Conservation (phyloP, 1,140 invertebrate species). For the Pristionchus pacificus region DNA sequence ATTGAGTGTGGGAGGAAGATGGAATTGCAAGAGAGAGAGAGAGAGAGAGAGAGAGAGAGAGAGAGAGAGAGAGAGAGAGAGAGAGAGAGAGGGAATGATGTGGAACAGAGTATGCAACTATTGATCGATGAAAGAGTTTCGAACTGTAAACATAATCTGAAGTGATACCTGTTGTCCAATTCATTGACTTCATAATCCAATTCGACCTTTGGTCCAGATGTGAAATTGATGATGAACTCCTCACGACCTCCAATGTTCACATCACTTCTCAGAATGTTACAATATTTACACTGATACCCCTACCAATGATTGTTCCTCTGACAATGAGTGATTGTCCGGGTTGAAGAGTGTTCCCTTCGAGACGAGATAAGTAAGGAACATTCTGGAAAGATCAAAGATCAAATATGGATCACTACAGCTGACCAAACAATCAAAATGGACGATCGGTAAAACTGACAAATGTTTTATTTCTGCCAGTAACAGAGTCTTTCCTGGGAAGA, state of each 20-base stretch:
- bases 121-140: too few relatives aligned
- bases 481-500: slow-evolving; percentile 52
- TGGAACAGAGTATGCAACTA: too few relatives aligned
- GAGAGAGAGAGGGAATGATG: too few relatives aligned
- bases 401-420: background rate
- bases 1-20: too few relatives aligned
- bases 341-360: slow-evolving; percentile 52
- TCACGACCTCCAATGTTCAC: slow-evolving; percentile 28
- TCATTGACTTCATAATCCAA: slow-evolving; percentile 45
- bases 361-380: slow-evolving; percentile 54
- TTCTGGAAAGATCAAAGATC: slow-evolving; percentile 39
- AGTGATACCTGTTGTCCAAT: slow-evolving; percentile 51
- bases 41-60: too few relatives aligned
- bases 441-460: slow-evolving; percentile 41
- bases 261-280: background rate
- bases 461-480: slow-evolving; percentile 53
- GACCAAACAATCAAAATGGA: background rate
- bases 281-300: background rate
- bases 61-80: too few relatives aligned
- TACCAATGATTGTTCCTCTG: slow-evolving; percentile 51
- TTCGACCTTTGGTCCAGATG: slow-evolving; percentile 51
- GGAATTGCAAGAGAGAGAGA: too few relatives aligned
- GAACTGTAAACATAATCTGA: too few relatives aligned
- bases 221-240: slow-evolving; percentile 55
- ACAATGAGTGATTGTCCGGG: slow-evolving; percentile 55